Conservation (phyloP, 2,113 vertebrate genomes). For the Cygnus buccinator region DNA sequence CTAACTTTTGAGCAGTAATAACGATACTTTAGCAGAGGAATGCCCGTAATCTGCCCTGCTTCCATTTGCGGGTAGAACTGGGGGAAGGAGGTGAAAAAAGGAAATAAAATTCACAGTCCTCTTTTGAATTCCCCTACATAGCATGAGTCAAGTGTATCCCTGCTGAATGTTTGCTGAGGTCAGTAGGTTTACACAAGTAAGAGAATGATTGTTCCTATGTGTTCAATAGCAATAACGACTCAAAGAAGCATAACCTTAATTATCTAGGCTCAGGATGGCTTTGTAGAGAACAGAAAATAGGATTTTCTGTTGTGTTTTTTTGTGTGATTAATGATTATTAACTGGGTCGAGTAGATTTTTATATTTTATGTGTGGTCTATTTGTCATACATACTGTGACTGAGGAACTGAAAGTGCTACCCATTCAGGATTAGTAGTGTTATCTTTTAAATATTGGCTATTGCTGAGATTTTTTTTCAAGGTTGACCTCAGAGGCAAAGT, state of each 20-base stretch:
- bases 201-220: constrained; percentile 16
- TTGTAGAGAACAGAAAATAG: constrained; percentile 38
- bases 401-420: constrained; percentile 65
- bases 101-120: constrained; percentile 33
- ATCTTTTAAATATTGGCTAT: constrained; percentile 1
- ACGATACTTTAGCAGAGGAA: background rate
- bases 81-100: constrained; percentile 39
- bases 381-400: constrained; percentile 53
- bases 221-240: constrained; percentile 85
- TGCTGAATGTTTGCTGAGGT: background rate
- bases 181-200: background rate
- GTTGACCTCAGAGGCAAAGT: constrained; percentile 21
- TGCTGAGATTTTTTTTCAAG: constrained; percentile 6
- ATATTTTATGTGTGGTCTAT: constrained; percentile 48
- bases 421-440: constrained; percentile 47
- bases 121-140: constrained; percentile 32
- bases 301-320: constrained; percentile 33
- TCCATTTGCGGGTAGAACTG: background rate
- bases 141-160: constrained; percentile 30
- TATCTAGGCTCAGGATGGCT: background rate
- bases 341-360: constrained; percentile 49
- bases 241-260: constrained; percentile 12
- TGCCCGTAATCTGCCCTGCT: background rate
- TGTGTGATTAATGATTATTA: constrained; percentile 72
- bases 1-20: background rate